Base-by-base conservation (phyloP, 2,113 vertebrate species). In the Sphyrna mokarran region DNA sequence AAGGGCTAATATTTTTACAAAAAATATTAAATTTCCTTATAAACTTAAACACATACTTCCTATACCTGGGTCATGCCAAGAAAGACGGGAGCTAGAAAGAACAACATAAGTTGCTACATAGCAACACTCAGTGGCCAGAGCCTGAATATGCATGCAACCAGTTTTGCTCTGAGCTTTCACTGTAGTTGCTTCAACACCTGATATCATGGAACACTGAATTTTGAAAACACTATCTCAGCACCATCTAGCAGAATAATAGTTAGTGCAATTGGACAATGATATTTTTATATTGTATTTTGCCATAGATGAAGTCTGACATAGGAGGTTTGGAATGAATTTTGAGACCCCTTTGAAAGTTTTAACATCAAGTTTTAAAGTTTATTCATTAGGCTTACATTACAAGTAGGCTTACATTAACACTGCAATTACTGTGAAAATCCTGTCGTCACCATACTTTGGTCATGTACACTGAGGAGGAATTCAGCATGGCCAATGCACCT, bases 1-100 rank as follows among this genome's bases (percentile, higher is more conserved):
- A 68, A 68, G 89, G 58, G 89, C 89, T 43, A 93, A 93, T 93
- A 93, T 93, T 93, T 66, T 93, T 93, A 93, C 89, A 93, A 93
- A 93, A 93, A 93, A 93, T 93, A 93, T 93, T 68, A 66, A n/a
- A 93, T 93, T 93, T 93, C 89, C 89, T 68, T 66, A 37, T 37
- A 63, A 93, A n/a, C 61, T 66, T 93, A 93, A 68, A 93, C n/a
- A n/a, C 89, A 40, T 66, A 66, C 89, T 63, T 93, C 89, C 89
- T 93, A 18, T 66, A 66, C n/a, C 37, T 66, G 63, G 61, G 63
- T 29, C 29, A 22, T 29, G 48, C 43, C 40, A 87, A 87, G 20
- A 61, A 33, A 58, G 87, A 2, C 33, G 54, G 26, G 33, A 16
- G 23, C 87, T 61, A 61, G n/a, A 93, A 90, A 93, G 63, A n/a